Conservation (phyloP, 2,888 invertebrate genomes). For the Mamestra brassicae region DNA sequence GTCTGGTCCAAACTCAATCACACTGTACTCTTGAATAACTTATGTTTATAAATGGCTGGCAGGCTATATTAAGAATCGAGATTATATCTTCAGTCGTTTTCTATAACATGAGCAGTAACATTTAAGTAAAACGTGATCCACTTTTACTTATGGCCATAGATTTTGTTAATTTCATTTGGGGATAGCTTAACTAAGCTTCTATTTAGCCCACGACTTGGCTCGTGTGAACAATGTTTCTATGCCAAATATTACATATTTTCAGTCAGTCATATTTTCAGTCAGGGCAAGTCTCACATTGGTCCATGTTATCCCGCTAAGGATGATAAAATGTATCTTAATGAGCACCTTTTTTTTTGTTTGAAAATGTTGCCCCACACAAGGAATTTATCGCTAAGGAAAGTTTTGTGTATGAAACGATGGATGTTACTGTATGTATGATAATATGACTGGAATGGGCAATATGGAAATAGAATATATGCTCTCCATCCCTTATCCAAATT, state of each 20-base stretch:
- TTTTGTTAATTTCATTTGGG: background rate
- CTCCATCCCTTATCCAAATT: too few relatives aligned
- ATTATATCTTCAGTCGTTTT: background rate
- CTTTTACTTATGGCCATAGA: background rate
- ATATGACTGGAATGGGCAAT: too few relatives aligned
- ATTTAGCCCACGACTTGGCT: background rate
- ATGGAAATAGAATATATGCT: too few relatives aligned
- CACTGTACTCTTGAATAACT: slow-evolving; percentile 42
- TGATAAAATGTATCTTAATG: too few relatives aligned
- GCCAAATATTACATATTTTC: background rate
- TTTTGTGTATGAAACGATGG: too few relatives aligned
- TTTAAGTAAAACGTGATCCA: background rate
- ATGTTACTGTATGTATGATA: too few relatives aligned
- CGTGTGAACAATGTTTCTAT: background rate
- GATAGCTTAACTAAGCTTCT: background rate
- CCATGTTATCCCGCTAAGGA: background rate
- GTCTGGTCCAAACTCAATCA: slow-evolving; percentile 37
- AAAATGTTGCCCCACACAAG: too few relatives aligned
- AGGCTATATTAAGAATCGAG: slow-evolving; percentile 1
- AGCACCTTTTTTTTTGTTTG: too few relatives aligned
- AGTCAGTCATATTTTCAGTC: too few relatives aligned
- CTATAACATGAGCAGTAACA: background rate
- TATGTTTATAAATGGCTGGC: slow-evolving; percentile 5
- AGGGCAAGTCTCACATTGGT: background rate
- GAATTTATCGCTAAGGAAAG: too few relatives aligned